Base-by-base conservation (phyloP, 2,797 vertebrate species). In the Protosalanx chinensis region DNA sequence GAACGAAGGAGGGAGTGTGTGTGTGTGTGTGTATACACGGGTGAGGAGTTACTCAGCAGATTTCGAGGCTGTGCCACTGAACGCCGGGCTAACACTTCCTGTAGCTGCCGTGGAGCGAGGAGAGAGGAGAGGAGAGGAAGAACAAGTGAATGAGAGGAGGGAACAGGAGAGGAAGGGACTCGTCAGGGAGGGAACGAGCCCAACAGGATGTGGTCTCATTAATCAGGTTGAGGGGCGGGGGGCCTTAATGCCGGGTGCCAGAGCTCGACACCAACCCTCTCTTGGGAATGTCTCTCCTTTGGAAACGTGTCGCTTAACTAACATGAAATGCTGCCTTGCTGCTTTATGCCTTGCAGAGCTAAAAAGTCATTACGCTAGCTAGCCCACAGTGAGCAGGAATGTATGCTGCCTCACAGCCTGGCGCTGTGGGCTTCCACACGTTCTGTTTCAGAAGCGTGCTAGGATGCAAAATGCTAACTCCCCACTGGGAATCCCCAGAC, bases 11-110 rank as follows among this genome's bases (percentile, higher is more conserved):
- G 29, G 74, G 18, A 73, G 72, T 73, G 79, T 6, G 69, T 63
- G 62, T 58, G 64, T 56, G 51, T n/a, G 51, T 56, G 51, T 56
- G 51, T 56, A 16, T 56, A n/a, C 18, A 65, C 75, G 58, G 79
- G 67, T 74, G 72, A 77, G 72, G 80, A 78, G 85, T 93, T 93
- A 92, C 89, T 92, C 91, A 92, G 91, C 93, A 93, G 79, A 91
- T 91, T 92, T 90, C 81, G 74, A 84, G 8, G 74, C 74, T 60
- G 46, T 57, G 79, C 85, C 68, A 81, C 74, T 35, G 79, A 73
- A 72, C 70, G 71, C 71, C 73, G 72, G 76, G 79, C 78, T 65
- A 67, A 77, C 76, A 70, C 74, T 53, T 72, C 76, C 76, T 77
- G 81, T 77, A 82, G 76, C 70, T 64, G 70, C 64, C 46, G 5